phyloP scores from a whole-genome alignment of 1,140 invertebrate species.

The Penaeus japonicus region DNA sequence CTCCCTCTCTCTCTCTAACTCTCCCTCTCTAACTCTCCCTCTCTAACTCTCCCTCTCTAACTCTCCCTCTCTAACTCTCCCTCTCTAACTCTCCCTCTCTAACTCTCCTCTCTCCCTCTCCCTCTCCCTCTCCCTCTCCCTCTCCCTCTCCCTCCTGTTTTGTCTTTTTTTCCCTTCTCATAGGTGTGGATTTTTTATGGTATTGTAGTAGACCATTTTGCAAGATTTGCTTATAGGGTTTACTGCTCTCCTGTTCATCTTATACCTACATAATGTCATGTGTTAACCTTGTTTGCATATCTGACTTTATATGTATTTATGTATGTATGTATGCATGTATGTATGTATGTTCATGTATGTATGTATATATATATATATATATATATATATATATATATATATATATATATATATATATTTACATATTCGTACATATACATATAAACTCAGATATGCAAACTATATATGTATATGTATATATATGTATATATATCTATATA shows the following conservation, averaged over 20 bases:
- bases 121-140: background rate
- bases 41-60: too few relatives aligned
- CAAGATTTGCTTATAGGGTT: too few relatives aligned
- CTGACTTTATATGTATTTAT: background rate
- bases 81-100: background rate
- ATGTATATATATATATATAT: background rate
- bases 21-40: too few relatives aligned
- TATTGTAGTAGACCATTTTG: too few relatives aligned
- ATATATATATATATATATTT: background rate
- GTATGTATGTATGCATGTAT: background rate
- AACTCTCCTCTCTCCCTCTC: background rate
- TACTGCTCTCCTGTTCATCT: too few relatives aligned
- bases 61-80: too few relatives aligned
- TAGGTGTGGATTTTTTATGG: too few relatives aligned
- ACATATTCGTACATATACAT: background rate
- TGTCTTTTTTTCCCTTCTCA: background rate
- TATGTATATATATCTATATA: constrained; percentile 1
- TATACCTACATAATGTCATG: too few relatives aligned
- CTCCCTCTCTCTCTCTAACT: too few relatives aligned
- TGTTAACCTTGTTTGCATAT: background rate
- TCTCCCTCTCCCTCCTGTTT: background rate
- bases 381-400: background rate
- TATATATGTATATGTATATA: background rate
- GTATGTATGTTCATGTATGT: background rate
- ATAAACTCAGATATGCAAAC: background rate